These are phyloP conservation scores for Tubiluchus corallicola DNA, from an alignment of 2,888 invertebrate genomes.

Conservation along the genomic window DNA sequence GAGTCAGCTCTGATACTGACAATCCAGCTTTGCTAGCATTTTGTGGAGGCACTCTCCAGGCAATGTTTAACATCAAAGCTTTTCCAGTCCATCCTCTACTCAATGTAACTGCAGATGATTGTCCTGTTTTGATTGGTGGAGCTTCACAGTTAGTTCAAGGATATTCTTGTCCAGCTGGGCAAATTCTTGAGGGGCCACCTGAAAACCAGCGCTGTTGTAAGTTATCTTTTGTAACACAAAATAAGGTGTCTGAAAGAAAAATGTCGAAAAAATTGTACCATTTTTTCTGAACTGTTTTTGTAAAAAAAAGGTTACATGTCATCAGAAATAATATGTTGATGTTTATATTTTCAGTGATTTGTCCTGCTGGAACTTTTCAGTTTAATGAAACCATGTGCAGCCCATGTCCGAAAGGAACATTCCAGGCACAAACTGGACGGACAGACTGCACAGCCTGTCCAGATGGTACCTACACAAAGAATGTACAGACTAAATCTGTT, in stretches of 20 bases:
- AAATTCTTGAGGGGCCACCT: background rate
- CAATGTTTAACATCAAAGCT: conserved; percentile 82
- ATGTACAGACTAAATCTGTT: conserved; percentile 63
- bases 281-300: no score
- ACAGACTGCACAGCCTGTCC: conserved; percentile 77
- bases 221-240: no score
- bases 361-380: conserved; percentile 87
- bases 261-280: no score
- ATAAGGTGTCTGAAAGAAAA: no score
- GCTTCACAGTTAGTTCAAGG: background rate
- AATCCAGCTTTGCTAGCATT: conserved; percentile 83
- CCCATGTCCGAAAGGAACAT: conserved; percentile 74
- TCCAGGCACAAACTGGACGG: conserved; percentile 77
- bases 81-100: conserved; percentile 74
- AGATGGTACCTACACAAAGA: conserved; percentile 70
- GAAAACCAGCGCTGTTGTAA: no score
- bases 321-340: no score
- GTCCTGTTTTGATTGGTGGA: conserved; percentile 2
- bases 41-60: conserved; percentile 75
- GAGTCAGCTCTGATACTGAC: conserved; percentile 64
- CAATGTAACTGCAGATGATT: conserved; percentile 48
- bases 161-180: background rate
- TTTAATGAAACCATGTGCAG: conserved; percentile 79
- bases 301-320: no score
- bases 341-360: conserved; percentile 68